A percentile compares a stretch with the other conserved stretches of the same genome.
Evolutionary conservation across 2,797 vertebrate genomes (phyloP).

Genomic region (Ambastaia sidthimunki): DNA sequence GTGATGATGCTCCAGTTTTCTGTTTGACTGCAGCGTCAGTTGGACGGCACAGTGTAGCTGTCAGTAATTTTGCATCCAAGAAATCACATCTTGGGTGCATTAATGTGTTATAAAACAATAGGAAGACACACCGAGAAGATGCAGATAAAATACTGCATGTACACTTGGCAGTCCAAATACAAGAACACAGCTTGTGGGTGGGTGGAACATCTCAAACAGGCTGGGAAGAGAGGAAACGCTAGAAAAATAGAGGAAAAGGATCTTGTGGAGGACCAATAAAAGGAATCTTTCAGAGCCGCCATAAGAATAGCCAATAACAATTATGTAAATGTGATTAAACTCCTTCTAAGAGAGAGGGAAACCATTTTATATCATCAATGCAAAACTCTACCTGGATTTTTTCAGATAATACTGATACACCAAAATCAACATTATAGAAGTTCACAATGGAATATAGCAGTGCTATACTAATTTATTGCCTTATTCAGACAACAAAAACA

Average conservation of each 20-base stretch:
- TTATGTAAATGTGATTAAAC: conserved; percentile 46
- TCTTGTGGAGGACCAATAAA: conserved; percentile 24
- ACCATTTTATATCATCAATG: neutral
- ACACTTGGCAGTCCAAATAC: conserved; percentile 24
- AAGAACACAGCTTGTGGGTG: conserved; percentile 57
- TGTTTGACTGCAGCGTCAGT: neutral
- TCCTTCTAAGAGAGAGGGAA: conserved; percentile 17
- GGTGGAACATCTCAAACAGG: conserved; percentile 43
- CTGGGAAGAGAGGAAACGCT: conserved; percentile 16
- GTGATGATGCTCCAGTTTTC: neutral
- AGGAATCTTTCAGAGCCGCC: conserved; percentile 58
- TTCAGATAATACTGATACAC: neutral
- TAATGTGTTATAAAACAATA: conserved; percentile 34
- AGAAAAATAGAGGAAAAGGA: conserved; percentile 13
- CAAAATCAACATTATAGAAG: neutral
- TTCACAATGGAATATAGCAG: neutral
- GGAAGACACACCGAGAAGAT: conserved; percentile 19
- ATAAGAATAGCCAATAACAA: conserved; percentile 27
- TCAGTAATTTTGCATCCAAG: conserved; percentile 8
- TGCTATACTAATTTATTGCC: neutral
- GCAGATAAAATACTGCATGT: conserved; percentile 34
- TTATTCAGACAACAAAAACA: neutral
- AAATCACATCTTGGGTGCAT: conserved; percentile 24
- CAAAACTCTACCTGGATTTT: neutral
- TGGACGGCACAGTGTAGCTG: neutral